A percentile compares a stretch with the other conserved stretches of the same genome.
These are phyloP conservation scores for Netelia virgata DNA, from an alignment of 2,888 invertebrate genomes.

Conservation along the genomic window DNA sequence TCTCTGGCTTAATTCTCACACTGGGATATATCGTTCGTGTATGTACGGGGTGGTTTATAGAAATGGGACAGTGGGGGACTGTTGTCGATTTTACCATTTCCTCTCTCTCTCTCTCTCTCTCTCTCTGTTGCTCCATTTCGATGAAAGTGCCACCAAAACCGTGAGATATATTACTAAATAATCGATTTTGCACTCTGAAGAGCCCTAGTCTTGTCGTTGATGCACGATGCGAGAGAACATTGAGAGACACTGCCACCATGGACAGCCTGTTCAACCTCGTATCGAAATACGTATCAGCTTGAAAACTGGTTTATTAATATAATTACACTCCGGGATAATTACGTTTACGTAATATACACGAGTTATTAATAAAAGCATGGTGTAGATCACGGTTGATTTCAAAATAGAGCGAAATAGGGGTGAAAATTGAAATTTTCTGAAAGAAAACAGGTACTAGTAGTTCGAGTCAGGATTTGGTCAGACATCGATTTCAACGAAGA, in stretches of 20 bases:
- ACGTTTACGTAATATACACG: too few relatives aligned
- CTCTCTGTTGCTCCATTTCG: not conserved
- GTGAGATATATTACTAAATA: slow-evolving; percentile 21
- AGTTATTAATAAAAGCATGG: not conserved
- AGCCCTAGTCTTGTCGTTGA: not conserved
- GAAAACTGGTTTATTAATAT: not conserved
- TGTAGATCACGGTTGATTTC: not conserved
- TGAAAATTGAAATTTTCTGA: too few relatives aligned
- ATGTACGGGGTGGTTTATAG: too few relatives aligned
- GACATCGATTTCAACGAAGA: not conserved
- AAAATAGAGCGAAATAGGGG: too few relatives aligned
- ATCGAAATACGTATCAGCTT: not conserved
- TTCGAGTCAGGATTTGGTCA: not conserved
- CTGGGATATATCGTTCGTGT: too few relatives aligned
- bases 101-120: not conserved
- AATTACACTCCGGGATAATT: not conserved
- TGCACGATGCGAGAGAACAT: not conserved
- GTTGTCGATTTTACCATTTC: slow-evolving; percentile 32
- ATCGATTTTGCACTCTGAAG: slow-evolving; percentile 25
- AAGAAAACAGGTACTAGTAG: not conserved
- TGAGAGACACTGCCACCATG: not conserved
- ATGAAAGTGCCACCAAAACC: not conserved
- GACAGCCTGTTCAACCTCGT: not conserved
- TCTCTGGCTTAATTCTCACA: too few relatives aligned
- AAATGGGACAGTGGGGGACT: not conserved